Evolutionary conservation across 2,113 vertebrate species (phyloP), one percentile per base, ranked within the genome.

Genomic region (Oryzias woworae): DNA sequence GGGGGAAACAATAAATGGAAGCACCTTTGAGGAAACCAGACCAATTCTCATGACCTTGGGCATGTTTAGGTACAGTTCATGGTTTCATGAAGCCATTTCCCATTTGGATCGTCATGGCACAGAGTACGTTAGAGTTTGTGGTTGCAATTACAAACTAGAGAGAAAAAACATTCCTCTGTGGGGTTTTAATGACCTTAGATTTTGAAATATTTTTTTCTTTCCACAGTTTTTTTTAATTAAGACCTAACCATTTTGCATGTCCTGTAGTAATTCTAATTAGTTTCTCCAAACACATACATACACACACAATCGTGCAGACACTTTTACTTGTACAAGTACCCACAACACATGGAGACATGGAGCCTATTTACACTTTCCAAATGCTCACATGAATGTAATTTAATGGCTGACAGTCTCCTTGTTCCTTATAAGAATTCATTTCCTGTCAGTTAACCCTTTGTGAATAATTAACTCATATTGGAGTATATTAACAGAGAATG

Each of bases 381-480:
- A 71, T 51, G 23, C 66, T 66, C 62, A 65, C 42, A 15, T 61
- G 47, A 58, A 58, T 47, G 3, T 78, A 56, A 57, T 31, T 80
- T 76, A 62, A 75, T 24, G 24, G 54, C 61, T 43, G 65, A 71
- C 73, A 57, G 61, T 81, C 53, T 78, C 52, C 62, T 70, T 62
- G 60, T 84, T 81, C 69, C 85, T 87, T 83, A 83, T 87, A 82
- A 85, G 73, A 57, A 77, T 76, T 63, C 75, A 56, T 47, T 55
- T 65, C 71, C 68, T 70, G 53, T 85, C 82, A 79, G 53, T 85
- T 42, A 49, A 66, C 69, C 60, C 56, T 61, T 69, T 69, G 71
- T 87, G 82, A 87, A 84, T 84, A 81, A 90, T 90, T 87, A 78
- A 85, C 76, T 79, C 56, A 77, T 17, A 76, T 70, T 43, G 63